A percentile compares a stretch with the other conserved stretches of the same genome.
Conservation (phyloP, 1,140 invertebrate genomes). For the Chrysomallon squamiferum region DNA sequence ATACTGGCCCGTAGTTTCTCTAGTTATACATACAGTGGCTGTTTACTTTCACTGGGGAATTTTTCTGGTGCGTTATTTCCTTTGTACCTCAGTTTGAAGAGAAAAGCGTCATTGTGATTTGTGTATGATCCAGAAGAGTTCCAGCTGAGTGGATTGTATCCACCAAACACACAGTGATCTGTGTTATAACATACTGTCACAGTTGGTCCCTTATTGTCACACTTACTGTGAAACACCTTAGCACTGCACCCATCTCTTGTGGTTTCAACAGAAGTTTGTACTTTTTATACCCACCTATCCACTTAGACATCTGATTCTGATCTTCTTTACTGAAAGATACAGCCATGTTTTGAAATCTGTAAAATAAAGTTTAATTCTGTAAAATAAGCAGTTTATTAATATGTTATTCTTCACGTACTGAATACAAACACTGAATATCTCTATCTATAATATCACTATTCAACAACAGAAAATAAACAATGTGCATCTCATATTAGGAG, state of each 20-base stretch:
- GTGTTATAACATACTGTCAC: conserved; percentile 27
- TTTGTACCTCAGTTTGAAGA: conserved; percentile 19
- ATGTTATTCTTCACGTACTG: too few relatives aligned
- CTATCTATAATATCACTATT: too few relatives aligned
- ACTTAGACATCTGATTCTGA: conserved; percentile 8
- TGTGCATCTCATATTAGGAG: too few relatives aligned
- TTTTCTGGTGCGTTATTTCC: not conserved
- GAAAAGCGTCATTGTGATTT: conserved; percentile 18
- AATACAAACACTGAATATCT: too few relatives aligned
- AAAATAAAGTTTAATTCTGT: too few relatives aligned
- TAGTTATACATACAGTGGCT: conserved; percentile 1
- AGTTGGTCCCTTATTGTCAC: conserved; percentile 28
- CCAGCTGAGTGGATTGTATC: conserved; percentile 24
- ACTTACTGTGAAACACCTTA: conserved; percentile 22
- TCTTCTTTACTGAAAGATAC: not conserved
- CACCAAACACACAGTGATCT: conserved; percentile 24
- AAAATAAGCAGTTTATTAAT: too few relatives aligned
- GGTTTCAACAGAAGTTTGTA: conserved; percentile 22
- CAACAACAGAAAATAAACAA: too few relatives aligned
- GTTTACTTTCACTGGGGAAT: not conserved
- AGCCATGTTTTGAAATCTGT: not conserved
- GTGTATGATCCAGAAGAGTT: conserved; percentile 13
- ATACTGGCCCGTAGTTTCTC: conserved; percentile 15
- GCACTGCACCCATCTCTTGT: conserved; percentile 19
- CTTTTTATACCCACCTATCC: conserved; percentile 14